A percentile compares a stretch with the other conserved stretches of the same genome.
Conservation (phyloP, 2,888 invertebrate genomes). For the Tetrapedia diversipes region DNA sequence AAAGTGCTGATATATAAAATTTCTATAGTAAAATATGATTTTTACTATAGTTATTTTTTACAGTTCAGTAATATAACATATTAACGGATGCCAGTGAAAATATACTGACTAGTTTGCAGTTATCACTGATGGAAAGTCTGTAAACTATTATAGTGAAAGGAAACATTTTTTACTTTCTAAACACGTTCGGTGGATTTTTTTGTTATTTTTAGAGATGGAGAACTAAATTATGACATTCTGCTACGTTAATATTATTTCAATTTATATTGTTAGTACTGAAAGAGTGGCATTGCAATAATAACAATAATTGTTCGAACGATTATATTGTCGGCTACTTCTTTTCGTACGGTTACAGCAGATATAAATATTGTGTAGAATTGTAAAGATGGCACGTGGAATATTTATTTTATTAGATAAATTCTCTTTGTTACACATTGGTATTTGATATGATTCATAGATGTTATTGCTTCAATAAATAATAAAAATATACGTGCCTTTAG, state of each 20-base stretch:
- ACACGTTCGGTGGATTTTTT: conserved; percentile 10
- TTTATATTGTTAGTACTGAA: neutral
- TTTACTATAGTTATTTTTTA: neutral
- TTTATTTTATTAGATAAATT: too few relatives aligned
- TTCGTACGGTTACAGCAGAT: too few relatives aligned
- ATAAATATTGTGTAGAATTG: too few relatives aligned
- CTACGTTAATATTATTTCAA: neutral
- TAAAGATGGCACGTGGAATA: too few relatives aligned
- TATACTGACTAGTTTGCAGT: neutral
- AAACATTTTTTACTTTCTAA: conserved; percentile 22
- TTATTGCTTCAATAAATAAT: too few relatives aligned
- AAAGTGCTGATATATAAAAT: neutral
- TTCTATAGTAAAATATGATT: neutral
- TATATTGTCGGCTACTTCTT: too few relatives aligned
- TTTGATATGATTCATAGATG: too few relatives aligned
- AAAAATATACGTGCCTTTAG: too few relatives aligned
- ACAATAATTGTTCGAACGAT: neutral
- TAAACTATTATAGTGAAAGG: conserved; percentile 31
- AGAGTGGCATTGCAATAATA: neutral
- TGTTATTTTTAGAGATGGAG: neutral
- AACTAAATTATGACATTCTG: neutral
- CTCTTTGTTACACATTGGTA: too few relatives aligned
- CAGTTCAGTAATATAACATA: neutral
- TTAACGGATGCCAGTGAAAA: neutral
- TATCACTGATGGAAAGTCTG: neutral